Conservation (phyloP, 2,113 vertebrate genomes). For the Alectura lathami region DNA sequence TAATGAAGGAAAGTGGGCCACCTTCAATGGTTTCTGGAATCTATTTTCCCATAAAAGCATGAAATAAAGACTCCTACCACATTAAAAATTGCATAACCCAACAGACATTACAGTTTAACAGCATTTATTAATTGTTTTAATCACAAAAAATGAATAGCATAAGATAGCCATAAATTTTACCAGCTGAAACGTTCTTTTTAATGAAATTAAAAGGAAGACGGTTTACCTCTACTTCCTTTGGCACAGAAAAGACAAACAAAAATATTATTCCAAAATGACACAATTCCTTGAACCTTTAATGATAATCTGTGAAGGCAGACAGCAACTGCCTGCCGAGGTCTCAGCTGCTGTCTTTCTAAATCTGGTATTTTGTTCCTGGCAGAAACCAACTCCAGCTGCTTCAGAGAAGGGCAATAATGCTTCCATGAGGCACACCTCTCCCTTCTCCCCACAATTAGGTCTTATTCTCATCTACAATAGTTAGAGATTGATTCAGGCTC, state of each 20-base stretch:
- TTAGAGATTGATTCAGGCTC: background rate
- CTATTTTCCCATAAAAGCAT: background rate
- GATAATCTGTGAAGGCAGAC: background rate
- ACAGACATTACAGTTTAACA: background rate
- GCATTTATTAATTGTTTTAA: background rate
- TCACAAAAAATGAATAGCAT: background rate
- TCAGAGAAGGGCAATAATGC: background rate
- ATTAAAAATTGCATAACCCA: background rate
- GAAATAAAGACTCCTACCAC: background rate
- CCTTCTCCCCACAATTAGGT: background rate
- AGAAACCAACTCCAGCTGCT: conserved; percentile 26
- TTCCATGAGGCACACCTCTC: background rate
- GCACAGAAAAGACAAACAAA: background rate
- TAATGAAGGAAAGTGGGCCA: background rate
- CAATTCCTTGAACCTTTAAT: background rate
- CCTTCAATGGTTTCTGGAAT: background rate
- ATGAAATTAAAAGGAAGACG: background rate
- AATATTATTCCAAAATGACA: background rate
- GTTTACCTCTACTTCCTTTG: background rate
- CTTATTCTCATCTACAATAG: background rate
- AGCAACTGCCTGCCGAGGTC: background rate
- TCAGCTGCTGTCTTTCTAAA: conserved; percentile 6
- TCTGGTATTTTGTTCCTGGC: background rate
- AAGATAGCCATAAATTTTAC: background rate
- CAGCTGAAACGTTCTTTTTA: background rate